A percentile compares a stretch with the other conserved stretches of the same genome.
phyloP scores from a whole-genome alignment of 2,797 vertebrate species.

The Uromys caudimaculatus region DNA sequence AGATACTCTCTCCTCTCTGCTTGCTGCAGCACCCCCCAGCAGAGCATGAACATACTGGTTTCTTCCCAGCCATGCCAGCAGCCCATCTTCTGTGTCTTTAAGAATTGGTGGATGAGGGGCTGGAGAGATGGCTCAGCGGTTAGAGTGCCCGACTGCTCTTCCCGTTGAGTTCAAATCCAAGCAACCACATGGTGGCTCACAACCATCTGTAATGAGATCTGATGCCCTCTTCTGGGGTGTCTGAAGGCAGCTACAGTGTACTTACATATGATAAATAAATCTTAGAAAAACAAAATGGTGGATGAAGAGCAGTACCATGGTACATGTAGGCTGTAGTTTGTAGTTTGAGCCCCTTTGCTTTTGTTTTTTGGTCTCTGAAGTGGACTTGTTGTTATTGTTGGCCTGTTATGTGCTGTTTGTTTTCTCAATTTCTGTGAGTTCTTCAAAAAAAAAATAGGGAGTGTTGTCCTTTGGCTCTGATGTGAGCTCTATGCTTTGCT shows the following conservation, averaged over 20 bases:
- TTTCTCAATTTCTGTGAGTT: conserved; percentile 12
- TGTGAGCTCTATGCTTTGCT: not conserved
- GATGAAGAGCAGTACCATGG: not conserved
- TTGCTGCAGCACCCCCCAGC: not conserved
- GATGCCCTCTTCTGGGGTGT: too few species aligned
- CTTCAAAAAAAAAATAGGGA: conserved; percentile 36
- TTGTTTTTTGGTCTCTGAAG: not conserved
- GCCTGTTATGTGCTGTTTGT: not conserved
- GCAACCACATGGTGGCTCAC: too few species aligned
- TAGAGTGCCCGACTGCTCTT: too few species aligned
- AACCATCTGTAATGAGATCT: too few species aligned
- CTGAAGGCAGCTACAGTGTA: too few species aligned
- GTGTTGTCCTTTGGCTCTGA: conserved; percentile 3
- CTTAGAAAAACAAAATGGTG: not conserved
- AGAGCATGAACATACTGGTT: not conserved
- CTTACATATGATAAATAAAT: too few species aligned
- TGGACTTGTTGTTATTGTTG: not conserved
- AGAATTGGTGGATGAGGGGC: not conserved
- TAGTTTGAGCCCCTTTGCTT: not conserved
- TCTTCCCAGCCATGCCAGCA: not conserved
- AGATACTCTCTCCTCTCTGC: not conserved
- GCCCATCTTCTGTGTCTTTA: not conserved
- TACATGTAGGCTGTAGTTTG: not conserved
- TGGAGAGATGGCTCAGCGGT: too few species aligned
- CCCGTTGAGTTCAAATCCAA: too few species aligned